These are phyloP conservation scores for Nerophis lumbriciformis DNA, from an alignment of 2,113 vertebrate genomes.

Conservation along the genomic window DNA sequence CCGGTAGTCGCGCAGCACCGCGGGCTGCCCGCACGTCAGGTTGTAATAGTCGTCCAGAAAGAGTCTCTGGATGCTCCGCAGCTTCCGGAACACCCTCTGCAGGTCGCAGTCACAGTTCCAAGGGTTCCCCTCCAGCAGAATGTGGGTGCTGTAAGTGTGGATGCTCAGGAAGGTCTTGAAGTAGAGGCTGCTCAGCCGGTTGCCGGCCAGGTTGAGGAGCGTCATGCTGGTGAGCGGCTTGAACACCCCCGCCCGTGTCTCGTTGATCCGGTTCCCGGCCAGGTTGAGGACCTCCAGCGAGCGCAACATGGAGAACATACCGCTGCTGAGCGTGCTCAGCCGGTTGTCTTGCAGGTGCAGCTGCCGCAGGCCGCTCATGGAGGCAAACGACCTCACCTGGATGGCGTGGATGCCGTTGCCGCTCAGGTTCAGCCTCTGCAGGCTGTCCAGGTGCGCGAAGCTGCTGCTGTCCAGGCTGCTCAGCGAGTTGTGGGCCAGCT, in stretches of 20 bases:
- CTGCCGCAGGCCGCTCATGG: constrained; percentile 68
- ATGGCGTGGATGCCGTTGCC: constrained; percentile 64
- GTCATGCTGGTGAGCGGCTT: constrained; percentile 70
- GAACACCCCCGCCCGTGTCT: constrained; percentile 56
- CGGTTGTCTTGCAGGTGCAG: constrained; percentile 70
- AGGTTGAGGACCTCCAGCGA: constrained; percentile 75
- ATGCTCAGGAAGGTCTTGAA: constrained; percentile 76
- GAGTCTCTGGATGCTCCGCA: constrained; percentile 70
- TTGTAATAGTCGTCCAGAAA: constrained; percentile 75
- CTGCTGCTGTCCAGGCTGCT: constrained; percentile 44
- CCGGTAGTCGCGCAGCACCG: constrained; percentile 44
- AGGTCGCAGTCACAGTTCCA: constrained; percentile 82
- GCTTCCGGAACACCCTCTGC: constrained; percentile 76
- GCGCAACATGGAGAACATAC: constrained; percentile 75
- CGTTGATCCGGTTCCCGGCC: constrained; percentile 63
- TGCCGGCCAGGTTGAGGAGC: constrained; percentile 67
- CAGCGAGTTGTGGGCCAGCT: constrained; percentile 67
- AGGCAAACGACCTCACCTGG: constrained; percentile 63
- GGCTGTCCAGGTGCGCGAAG: constrained; percentile 69
- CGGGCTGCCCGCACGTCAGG: constrained; percentile 65
- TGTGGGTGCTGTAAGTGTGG: constrained; percentile 73
- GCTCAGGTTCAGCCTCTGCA: constrained; percentile 71
- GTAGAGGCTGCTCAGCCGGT: constrained; percentile 59
- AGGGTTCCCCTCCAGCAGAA: constrained; percentile 71
- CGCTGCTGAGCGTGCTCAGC: constrained; percentile 52